Conservation (phyloP, 1,140 invertebrate species). For the Polypedilum pembai region DNA sequence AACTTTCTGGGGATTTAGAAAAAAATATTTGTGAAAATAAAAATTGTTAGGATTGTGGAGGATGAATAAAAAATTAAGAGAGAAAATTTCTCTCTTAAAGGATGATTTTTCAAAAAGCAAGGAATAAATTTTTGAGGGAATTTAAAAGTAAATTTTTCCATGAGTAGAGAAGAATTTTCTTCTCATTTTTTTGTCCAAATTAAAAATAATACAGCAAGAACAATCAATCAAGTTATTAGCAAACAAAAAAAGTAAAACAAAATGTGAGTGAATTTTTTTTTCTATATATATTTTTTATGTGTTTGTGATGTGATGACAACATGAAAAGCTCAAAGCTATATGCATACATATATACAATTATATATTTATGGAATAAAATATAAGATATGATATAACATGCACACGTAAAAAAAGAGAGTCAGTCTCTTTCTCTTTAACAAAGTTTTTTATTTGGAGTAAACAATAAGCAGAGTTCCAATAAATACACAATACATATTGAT, state of each 20-base stretch:
- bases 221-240: constrained; percentile 1
- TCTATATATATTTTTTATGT: too few species aligned
- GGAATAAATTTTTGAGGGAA: too few species aligned
- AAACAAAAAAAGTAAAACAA: neutral
- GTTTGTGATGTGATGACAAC: neutral
- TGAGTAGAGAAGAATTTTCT: neutral
- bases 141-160: neutral
- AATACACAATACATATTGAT: neutral
- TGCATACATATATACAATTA: neutral
- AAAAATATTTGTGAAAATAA: too few species aligned
- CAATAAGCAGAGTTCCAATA: neutral
- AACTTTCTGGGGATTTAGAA: neutral
- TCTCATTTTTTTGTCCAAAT: neutral
- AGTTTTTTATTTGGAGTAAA: neutral
- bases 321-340: neutral
- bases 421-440: too few species aligned
- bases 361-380: too few species aligned
- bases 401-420: neutral
- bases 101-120: too few species aligned
- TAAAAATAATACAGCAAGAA: neutral
- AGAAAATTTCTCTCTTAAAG: too few species aligned
- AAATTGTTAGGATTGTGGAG: neutral
- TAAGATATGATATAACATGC: too few species aligned
- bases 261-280: neutral
- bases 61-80: neutral